Base-by-base conservation (phyloP, 2,888 invertebrate genomes). In the Hydraecia micacea region DNA sequence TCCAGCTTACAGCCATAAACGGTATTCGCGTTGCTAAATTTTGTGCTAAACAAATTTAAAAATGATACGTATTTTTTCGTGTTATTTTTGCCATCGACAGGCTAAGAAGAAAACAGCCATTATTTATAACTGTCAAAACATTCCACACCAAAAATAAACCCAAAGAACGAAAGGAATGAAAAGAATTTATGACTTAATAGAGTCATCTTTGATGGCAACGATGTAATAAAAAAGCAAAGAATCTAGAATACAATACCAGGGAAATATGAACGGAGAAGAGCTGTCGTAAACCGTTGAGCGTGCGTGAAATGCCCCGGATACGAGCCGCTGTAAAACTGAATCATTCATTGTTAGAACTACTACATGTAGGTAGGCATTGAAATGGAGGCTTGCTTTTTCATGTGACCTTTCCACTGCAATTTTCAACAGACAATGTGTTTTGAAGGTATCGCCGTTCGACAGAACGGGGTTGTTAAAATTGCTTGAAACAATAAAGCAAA, bases 131-230 rank as follows among this genome's bases (percentile, higher is more conserved):
- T 32, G 62, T 15, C 73, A 85, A 80, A 85, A 80, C 62, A 80
- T 80, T 80, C 58, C 58, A 52, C 39, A 72, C 60, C 55, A 68
- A 86, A 76, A 82, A 73, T 69, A 82, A 83, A 76, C 70, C 46
- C 60, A 60, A 66, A 46, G n/a, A 66, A 73, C n/a, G 49, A 73
- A 74, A 67, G 62, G 42, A 77, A 81, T 71, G 62, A 81, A 85
- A 81, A n/a, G 63, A 81, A 77, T 87, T 87, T 87, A 86, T 65
- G 73, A 82, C 79, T 73, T 81, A 85, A 74, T 84, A 87, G 63
- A 75, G 68, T 78, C 68, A 75, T 77, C 68, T 80, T 75, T 73
- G 83, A 86, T 80, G 63, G 73, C 42, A 75, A 86, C 67, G 73
- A 60, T 39, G 78, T 60, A 79, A 80, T 80, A 88, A 86, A 83